Evolutionary conservation across 2,888 invertebrate species (phyloP), one percentile per base, ranked within the genome.

Genomic region (Psylliodes chrysocephalus): DNA sequence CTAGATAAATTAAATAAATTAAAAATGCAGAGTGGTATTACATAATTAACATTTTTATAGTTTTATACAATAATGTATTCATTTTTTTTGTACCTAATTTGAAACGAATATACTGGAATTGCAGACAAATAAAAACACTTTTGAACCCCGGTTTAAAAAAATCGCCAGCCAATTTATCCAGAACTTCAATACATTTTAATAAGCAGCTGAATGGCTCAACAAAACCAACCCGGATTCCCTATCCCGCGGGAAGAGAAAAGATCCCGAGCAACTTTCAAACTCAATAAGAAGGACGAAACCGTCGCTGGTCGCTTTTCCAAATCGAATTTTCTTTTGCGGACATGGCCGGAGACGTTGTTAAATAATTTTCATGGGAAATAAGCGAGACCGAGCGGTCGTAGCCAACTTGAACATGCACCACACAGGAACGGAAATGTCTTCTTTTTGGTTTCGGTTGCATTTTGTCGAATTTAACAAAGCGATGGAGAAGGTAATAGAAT

Each of bases 251-350:
- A 63, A 38, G 49, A n/a, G 40, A 60, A 56, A 60, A 62, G 60
- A 63, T 51, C 47, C 57, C 52, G 59, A 53, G 51, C 40, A 66
- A 70, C 64, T 71, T 64, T 56, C 59, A 72, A 72, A 72, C 72
- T 72, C 69, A 72, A 72, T 72, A 72, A 69, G 66, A 65, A 61
- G 54, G 47, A 42, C 57, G 70, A 62, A 70, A 68, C 64, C 67
- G 65, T 59, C 60, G 59, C 64, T 64, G 67, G 65, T 63, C 70
- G 70, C 72, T 70, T 69, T 71, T 71, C 10, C 65, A 71, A 72
- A 72, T 71, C 68, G 61, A 64, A 70, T 71, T 72, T 71, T 55
- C 7, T 60, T 63, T 22, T 30, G 28, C 28, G 40, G 25, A 62
- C 55, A 55, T 38, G 18, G 55, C 3, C 19, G 49, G 40, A 17